Percentiles rank a stretch among this genome's conserved stretches.
Conservation (phyloP, 2,797 vertebrate genomes). For the Gymnocypris eckloni region DNA sequence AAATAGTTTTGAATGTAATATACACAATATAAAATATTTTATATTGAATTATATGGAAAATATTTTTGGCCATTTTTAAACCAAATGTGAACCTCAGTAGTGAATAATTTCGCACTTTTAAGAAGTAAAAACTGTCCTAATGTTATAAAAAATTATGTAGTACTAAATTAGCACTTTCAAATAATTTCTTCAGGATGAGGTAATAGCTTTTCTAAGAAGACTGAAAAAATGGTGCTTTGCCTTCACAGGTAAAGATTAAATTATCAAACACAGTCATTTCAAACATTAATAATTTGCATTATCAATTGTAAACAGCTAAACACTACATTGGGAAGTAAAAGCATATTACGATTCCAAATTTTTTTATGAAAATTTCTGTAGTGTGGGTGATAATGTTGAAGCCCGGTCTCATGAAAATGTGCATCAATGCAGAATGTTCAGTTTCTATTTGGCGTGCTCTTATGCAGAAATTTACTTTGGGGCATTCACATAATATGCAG, state of each 20-base stretch:
- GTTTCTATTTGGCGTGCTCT: neutral
- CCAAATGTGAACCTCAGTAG: neutral
- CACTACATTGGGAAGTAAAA: neutral
- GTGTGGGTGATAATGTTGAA: neutral
- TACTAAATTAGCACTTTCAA: neutral
- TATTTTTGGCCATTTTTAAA: neutral
- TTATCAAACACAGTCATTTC: neutral
- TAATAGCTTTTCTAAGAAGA: neutral
- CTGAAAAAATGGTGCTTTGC: neutral
- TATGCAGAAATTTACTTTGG: neutral
- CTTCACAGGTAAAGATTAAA: neutral
- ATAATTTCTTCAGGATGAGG: neutral
- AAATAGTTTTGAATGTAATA: neutral
- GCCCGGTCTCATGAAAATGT: neutral
- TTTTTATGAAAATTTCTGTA: neutral
- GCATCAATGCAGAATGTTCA: neutral
- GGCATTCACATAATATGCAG: neutral
- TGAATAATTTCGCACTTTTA: neutral
- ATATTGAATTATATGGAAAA: neutral
- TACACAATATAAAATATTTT: neutral
- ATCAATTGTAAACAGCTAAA: neutral
- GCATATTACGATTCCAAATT: neutral
- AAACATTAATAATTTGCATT: neutral
- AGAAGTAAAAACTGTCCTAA: neutral
- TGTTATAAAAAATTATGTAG: neutral